Evolutionary conservation across 2,888 invertebrate species (phyloP), one percentile per base, ranked within the genome.

Genomic region (Caenorhabditis sp.): DNA sequence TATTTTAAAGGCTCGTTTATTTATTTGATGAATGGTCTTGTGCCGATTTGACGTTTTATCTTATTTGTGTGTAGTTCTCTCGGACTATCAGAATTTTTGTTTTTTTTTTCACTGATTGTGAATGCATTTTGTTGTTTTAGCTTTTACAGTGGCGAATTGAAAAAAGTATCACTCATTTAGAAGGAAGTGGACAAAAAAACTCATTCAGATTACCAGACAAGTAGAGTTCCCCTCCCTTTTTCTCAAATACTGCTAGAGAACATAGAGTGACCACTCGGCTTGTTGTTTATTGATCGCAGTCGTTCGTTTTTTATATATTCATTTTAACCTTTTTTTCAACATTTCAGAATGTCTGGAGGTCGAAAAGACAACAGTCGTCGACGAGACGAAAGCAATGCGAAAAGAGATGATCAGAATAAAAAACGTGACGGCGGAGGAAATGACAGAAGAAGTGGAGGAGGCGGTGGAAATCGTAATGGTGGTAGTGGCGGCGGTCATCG

Each of bases 231-330:
- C 43, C 14, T 17, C 17, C 17, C 14, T 43, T 43, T 43, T 43
- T 43, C 26, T 6, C 8, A 10, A 4, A 19, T 26, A 2, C 1
- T 24, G 50, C 12, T 17, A 59, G 62, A 55, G 62, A 55, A 66
- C 66, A 59, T 66, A 66, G 66, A 62, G 70, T 59, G 63, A 36
- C 63, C 57, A 43, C 70, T 5, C 26, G 59, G 62, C 53, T 24
- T 59, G 65, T 31, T 43, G 51, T 57, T 27, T 58, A 19, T 58
- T 58, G 26, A 54, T 49, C 21, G 49, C 26, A 0, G 54, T 43
- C 21, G 21, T 54, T 53, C 21, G 17, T 21, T 58, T 55, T 60
- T 31, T 50, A 1, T 31, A 14, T 57, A n/a, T 23, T 19, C 26
- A 12, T 36, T 53, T 24, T 49, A 5, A 14, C 21, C 8, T 59